Evolutionary conservation across 2,113 vertebrate species (phyloP), one percentile per base, ranked within the genome.

Genomic region (Mirounga angustirostris): DNA sequence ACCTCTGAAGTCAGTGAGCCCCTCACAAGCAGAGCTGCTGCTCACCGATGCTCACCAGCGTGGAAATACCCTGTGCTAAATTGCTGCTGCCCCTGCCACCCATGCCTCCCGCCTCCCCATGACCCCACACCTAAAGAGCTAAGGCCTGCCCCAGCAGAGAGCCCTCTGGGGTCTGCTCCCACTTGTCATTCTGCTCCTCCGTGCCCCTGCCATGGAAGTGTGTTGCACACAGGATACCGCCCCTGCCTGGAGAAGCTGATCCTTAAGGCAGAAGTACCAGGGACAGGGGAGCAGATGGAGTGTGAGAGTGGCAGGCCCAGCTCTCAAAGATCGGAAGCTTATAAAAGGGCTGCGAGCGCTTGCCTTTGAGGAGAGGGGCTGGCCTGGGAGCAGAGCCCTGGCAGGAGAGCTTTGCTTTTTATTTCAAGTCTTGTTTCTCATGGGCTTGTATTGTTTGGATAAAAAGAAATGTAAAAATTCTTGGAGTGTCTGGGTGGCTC

Each of bases 71-170:
- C 30, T 21, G 4, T 0, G 16, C 59, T 43, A 43, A 26, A 8
- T 18, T 19, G 61, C 80, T 40, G 5, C n/a, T 26, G 40, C 69
- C n/a, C 33, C 40, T 95, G 59, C 40, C 21, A 0, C 43, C 36
- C 4, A 1, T 3, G 85, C 2, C 10, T 40, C 61, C 26, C 0
- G 1, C 52, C 7, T 69, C 54, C 56, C 33, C 5, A 0, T 4
- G 18, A 43, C 8, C 74, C 11, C 12, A 22, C 18, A 40, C 7
- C 59, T 80, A 24, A 46, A 50, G 69, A 67, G 61, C 40, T 33
- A 26, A 19, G 5, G 67, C 26, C 28, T 59, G 33, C 73, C 54
- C 12, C 33, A 15, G 8, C 11, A 40, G 58, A 56, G 11, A 18
- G 13, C 3, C 24, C 43, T 63, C 83, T 13, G 15, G 76, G 12